phyloP scores from a whole-genome alignment of 2,797 vertebrate species.

The Ceryle rudis region DNA sequence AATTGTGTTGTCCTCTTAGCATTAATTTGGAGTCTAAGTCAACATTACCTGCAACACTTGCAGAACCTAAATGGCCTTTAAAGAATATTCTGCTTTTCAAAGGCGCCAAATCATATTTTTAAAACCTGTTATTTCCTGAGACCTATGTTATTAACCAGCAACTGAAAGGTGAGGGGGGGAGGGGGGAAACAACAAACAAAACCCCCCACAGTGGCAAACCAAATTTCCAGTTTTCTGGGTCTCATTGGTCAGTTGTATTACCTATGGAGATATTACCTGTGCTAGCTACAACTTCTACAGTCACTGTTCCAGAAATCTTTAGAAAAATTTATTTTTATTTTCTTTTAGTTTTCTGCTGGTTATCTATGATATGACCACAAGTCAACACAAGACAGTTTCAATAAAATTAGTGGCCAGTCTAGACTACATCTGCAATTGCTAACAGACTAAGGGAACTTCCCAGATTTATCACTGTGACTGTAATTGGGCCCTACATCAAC shows the following conservation, averaged over 20 bases:
- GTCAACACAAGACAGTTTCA: background rate
- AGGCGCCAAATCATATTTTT: fast-evolving
- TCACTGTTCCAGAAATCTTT: background rate
- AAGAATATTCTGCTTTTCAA: background rate
- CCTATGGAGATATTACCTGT: fast-evolving
- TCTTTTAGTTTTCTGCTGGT: background rate
- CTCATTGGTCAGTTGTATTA: background rate
- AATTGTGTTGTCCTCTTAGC: background rate
- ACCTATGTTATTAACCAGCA: background rate
- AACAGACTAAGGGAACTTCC: background rate
- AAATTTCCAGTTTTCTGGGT: background rate
- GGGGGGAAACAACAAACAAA: too few relatives aligned
- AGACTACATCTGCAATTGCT: background rate
- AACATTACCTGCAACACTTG: background rate
- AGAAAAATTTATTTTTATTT: background rate
- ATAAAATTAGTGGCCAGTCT: background rate
- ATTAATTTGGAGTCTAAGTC: background rate
- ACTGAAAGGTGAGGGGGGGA: fast-evolving
- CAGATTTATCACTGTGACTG: background rate
- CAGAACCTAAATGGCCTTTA: background rate
- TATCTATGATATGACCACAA: background rate
- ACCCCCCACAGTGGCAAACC: background rate
- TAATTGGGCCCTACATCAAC: background rate
- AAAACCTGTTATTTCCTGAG: background rate
- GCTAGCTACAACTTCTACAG: background rate